Percentiles rank a stretch among this genome's conserved stretches.
Conservation (phyloP, 2,797 vertebrate species). For the Poecilia picta region DNA sequence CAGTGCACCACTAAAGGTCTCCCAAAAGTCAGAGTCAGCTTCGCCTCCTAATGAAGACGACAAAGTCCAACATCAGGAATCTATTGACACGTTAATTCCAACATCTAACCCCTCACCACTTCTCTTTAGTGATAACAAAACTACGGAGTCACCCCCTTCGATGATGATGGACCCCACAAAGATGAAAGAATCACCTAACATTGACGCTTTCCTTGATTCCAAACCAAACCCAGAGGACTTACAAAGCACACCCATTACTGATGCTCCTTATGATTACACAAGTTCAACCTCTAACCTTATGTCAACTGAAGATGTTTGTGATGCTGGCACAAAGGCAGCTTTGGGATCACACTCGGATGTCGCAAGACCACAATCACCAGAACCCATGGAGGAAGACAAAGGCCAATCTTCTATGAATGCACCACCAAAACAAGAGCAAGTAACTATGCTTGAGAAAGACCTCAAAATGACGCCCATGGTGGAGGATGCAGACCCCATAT, state of each 20-base stretch:
- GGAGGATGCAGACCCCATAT: constrained; percentile 48
- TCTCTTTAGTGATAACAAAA: constrained; percentile 58
- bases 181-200: constrained; percentile 54
- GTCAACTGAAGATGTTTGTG: constrained; percentile 52
- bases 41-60: constrained; percentile 43
- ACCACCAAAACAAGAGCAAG: constrained; percentile 73
- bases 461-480: constrained; percentile 33
- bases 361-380: constrained; percentile 53
- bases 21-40: constrained; percentile 42
- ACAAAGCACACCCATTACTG: constrained; percentile 60
- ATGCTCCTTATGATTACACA: constrained; percentile 44
- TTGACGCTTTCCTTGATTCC: constrained; percentile 54
- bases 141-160: constrained; percentile 36
- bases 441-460: constrained; percentile 59
- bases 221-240: constrained; percentile 68
- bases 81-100: constrained; percentile 23
- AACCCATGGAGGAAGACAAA: constrained; percentile 63
- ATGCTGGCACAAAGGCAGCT: constrained; percentile 31
- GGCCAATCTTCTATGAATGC: constrained; percentile 41
- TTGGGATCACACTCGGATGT: constrained; percentile 49
- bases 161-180: constrained; percentile 50
- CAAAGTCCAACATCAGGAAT: constrained; percentile 41
- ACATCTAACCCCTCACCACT: constrained; percentile 49
- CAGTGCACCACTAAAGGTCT: constrained; percentile 53
- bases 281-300: constrained; percentile 48